Evolutionary conservation across 2,888 invertebrate species (phyloP).

Genomic region (Buathra laborator): DNA sequence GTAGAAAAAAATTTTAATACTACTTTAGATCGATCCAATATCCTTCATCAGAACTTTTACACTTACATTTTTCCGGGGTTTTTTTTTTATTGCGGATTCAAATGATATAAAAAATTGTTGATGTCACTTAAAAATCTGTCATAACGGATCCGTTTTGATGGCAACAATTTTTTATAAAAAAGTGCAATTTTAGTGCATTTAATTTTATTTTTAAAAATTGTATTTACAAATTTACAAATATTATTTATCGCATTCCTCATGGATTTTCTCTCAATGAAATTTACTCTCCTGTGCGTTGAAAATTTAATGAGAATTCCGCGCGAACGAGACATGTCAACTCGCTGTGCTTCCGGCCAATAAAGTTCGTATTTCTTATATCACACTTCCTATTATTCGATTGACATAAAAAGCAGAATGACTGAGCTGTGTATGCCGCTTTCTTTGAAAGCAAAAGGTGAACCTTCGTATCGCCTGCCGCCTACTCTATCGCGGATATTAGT

Average conservation of each 20-base stretch:
- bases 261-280: background rate
- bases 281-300: too few relatives aligned
- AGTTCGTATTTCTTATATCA: slow-evolving; percentile 9
- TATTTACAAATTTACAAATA: background rate
- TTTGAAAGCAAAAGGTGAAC: slow-evolving; percentile 32
- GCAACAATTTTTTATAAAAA: too few relatives aligned
- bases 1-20: too few relatives aligned
- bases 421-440: slow-evolving; percentile 15
- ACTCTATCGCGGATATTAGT: slow-evolving; percentile 54
- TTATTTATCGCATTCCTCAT: background rate
- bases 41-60: too few relatives aligned
- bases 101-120: too few relatives aligned
- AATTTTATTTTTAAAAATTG: background rate
- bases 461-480: background rate
- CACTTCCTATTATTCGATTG: slow-evolving; percentile 2
- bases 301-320: background rate
- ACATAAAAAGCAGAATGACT: background rate
- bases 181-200: too few relatives aligned
- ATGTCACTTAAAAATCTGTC: too few relatives aligned
- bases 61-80: too few relatives aligned
- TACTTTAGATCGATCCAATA: too few relatives aligned
- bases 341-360: slow-evolving; percentile 34
- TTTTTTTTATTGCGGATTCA: too few relatives aligned
- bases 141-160: too few relatives aligned
- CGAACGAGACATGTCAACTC: slow-evolving; percentile 11